Evolutionary conservation across 1,140 invertebrate genomes (phyloP).

Genomic region (Penaeus indicus): DNA sequence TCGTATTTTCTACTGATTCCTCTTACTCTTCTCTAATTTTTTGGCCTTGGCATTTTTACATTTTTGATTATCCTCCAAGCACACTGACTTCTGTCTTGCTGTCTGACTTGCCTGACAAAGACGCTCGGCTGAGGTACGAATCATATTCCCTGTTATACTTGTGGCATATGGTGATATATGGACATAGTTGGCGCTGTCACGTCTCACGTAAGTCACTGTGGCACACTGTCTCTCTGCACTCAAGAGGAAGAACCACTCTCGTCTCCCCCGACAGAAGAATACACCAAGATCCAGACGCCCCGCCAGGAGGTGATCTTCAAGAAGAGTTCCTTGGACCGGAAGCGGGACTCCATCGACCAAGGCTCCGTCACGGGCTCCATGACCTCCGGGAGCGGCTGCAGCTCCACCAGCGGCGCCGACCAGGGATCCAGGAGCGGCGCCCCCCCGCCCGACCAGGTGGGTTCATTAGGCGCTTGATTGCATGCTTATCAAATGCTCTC

Average conservation of each 20-base stretch:
- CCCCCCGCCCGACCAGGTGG: no score
- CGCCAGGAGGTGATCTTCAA: constrained; percentile 67
- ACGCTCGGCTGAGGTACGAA: no score
- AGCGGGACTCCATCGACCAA: constrained; percentile 21
- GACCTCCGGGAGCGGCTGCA: background rate
- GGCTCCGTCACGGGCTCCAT: background rate
- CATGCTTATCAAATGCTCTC: no score
- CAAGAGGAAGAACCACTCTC: background rate
- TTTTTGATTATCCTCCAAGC: background rate
- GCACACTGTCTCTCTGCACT: background rate
- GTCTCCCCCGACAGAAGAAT: constrained; percentile 60
- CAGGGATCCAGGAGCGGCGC: no score
- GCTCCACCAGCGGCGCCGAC: no score
- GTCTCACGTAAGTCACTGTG: background rate
- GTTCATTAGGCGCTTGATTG: no score
- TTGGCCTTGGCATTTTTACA: background rate
- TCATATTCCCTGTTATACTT: no score
- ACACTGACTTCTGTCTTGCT: background rate
- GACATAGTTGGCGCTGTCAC: no score
- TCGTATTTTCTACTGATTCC: background rate
- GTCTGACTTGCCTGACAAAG: background rate
- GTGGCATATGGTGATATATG: no score
- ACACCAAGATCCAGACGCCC: constrained; percentile 67
- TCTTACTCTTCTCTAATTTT: background rate
- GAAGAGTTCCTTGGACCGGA: constrained; percentile 60